A percentile compares a stretch with the other conserved stretches of the same genome.
phyloP scores from a whole-genome alignment of 2,888 invertebrate species.

The Netelia virgata region DNA sequence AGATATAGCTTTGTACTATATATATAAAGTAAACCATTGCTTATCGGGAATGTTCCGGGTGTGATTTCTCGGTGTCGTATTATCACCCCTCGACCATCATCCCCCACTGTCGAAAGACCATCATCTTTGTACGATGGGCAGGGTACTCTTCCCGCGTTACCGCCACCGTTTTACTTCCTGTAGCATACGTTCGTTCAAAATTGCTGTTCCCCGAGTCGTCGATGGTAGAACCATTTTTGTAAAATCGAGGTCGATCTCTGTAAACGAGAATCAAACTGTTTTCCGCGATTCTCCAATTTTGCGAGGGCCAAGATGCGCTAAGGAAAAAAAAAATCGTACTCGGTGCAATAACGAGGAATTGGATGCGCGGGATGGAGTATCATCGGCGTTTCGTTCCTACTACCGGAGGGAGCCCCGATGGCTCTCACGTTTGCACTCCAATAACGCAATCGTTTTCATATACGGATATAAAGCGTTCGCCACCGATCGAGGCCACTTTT shows the following conservation, averaged over 20 bases:
- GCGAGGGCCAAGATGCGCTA: neutral
- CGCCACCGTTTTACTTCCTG: constrained; percentile 4
- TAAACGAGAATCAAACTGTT: neutral
- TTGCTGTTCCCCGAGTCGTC: neutral
- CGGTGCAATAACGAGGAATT: no score
- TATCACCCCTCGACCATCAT: neutral
- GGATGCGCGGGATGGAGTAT: no score
- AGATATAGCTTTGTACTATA: neutral
- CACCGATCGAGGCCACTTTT: no score
- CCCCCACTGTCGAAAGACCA: constrained; percentile 3
- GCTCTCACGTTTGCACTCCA: no score
- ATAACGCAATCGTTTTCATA: no score
- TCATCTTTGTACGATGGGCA: constrained; percentile 14
- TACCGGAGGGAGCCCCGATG: no score
- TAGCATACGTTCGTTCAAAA: neutral
- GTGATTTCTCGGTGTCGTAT: constrained; percentile 45
- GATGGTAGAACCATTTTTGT: neutral
- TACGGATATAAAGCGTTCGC: no score
- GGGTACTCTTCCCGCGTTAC: neutral
- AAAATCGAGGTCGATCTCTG: constrained; percentile 24
- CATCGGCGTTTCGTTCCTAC: no score
- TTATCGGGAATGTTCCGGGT: constrained; percentile 53
- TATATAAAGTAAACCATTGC: constrained; percentile 47
- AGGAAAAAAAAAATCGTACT: neutral
- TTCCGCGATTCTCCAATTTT: constrained; percentile 2